Conservation (phyloP, 37 sponge, comb jelly and placozoan species). For the Halichondria panicea region DNA sequence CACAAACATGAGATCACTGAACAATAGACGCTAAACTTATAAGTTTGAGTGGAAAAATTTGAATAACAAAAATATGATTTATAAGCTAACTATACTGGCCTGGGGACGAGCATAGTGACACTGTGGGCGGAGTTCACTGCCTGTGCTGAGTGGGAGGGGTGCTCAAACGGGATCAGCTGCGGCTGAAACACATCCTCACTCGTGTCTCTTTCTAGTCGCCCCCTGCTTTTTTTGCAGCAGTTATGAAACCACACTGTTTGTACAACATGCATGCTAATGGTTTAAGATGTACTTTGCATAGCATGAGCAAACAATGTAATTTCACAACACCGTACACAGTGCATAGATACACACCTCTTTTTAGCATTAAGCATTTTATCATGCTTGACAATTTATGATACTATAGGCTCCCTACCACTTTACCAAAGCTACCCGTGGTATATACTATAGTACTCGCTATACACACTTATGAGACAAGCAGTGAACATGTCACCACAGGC, state of each 20-base stretch:
- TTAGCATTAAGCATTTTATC: no score
- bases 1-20: no score
- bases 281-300: no score
- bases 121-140: conserved; percentile 45
- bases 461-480: conserved; percentile 73
- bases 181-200: conserved; percentile 43
- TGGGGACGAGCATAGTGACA: conserved; percentile 36
- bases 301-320: no score
- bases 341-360: conserved; percentile 38
- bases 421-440: not conserved
- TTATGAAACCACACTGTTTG: no score
- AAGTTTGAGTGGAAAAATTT: no score
- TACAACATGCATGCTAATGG: not conserved
- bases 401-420: no score
- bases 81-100: no score
- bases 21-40: no score
- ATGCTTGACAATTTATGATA: not conserved
- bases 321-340: no score
- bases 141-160: conserved; percentile 9
- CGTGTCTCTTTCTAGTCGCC: conserved; percentile 58
- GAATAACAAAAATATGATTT: no score
- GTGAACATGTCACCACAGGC: conserved; percentile 86
- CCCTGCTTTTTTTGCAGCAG: no score
- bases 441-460: not conserved
- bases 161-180: conserved; percentile 51